Percentiles rank a stretch among this genome's conserved stretches.
Evolutionary conservation across 2,797 vertebrate genomes (phyloP).

Genomic region (Coregonus ussuriensis): DNA sequence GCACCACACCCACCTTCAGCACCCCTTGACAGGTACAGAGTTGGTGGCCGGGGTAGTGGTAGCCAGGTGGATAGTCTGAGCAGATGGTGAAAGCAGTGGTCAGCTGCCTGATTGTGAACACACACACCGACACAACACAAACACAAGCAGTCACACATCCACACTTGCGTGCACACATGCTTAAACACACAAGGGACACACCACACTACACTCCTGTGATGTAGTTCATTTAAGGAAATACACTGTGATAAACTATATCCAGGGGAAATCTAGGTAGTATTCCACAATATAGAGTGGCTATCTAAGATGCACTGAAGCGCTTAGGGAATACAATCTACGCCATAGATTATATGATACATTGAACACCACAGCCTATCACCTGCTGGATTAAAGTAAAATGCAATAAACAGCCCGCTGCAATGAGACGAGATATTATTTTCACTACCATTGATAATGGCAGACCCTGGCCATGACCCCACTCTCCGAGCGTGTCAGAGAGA

Average conservation of each 20-base stretch:
- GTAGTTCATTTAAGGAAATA: not conserved
- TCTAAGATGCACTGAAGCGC: not conserved
- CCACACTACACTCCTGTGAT: no score
- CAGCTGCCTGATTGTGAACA: not conserved
- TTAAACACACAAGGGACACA: not conserved
- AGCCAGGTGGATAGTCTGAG: not conserved
- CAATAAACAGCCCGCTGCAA: not conserved
- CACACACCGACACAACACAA: not conserved
- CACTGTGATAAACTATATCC: not conserved
- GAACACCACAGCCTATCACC: not conserved
- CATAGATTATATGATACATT: no score
- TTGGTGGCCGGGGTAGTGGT: no score
- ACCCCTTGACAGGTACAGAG: no score
- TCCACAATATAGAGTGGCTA: not conserved
- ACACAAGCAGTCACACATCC: not conserved
- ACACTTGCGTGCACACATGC: not conserved
- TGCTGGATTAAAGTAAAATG: not conserved
- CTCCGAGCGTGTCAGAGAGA: no score
- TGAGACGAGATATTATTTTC: conserved; percentile 1
- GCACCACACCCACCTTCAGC: no score
- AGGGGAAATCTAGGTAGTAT: not conserved
- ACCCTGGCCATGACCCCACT: no score
- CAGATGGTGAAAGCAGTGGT: no score
- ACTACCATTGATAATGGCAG: no score
- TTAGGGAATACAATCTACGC: no score